Base-by-base conservation (phyloP, 2,797 vertebrate species). In the Austrolebias charrua region DNA sequence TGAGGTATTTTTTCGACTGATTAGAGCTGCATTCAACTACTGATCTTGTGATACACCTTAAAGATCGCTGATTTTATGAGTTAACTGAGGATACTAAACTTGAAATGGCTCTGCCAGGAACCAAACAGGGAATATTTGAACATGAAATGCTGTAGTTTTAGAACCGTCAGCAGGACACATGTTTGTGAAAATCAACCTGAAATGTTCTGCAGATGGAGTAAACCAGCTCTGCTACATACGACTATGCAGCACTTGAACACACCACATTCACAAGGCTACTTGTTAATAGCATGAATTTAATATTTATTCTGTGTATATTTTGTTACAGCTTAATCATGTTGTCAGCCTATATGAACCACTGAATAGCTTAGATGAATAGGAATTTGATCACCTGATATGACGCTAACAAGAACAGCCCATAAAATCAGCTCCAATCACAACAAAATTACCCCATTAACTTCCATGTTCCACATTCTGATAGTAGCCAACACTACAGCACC, bases 311-410 rank as follows among this genome's bases (percentile, higher is more conserved):
- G 5, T 19, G 12, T 51, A 15, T 19, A 38, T 54, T 11, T 40
- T 16, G 42, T 51, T 43, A 28, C 29, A 48, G 33, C 28, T n/a
- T 52, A 31, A 58, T 12, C 12, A 31, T 18, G 29, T 52, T 43
- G 16, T 35, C 52, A 33, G 28, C 24, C 47, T 55, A 28, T 35
- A 48, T 64, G 51, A 68, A 60, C 57, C 20, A 8, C 9, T 52
- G 48, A 73, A 65, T 48, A 55, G 24, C 40, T 59, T 18, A 47
- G 35, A 71, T 67, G 7, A 63, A 56, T 61, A 13, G 69, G 46
- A 59, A 63, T 83, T 46, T 52, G 48, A 73, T 63, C 60, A 83
- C 60, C 42, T 70, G 66, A 82, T 78, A 75, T 61, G 57, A 44
- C 65, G 33, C 56, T 76, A 49, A 68, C 75, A 73, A 60, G 19